Percentiles rank a stretch among this genome's conserved stretches.
Evolutionary conservation across 2,888 invertebrate species (phyloP).

Genomic region (Brachynemurus nebulosus): DNA sequence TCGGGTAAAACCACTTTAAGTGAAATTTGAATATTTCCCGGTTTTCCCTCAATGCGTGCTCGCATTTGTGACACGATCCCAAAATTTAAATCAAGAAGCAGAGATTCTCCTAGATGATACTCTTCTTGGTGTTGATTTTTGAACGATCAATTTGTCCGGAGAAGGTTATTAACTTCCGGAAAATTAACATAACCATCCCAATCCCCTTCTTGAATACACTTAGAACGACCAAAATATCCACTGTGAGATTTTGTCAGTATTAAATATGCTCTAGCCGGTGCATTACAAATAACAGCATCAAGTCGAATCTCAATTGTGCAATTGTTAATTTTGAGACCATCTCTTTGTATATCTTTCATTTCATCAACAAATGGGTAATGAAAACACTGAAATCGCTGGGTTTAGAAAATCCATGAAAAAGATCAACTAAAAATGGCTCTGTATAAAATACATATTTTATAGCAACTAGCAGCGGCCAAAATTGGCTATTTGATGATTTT

Average conservation of each 20-base stretch:
- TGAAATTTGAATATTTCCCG: too few relatives aligned
- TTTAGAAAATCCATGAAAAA: conserved; percentile 16
- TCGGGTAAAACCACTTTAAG: too few relatives aligned
- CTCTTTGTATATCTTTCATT: conserved; percentile 6
- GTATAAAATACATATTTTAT: conserved; percentile 8
- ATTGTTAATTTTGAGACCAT: neutral
- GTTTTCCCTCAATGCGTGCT: too few relatives aligned
- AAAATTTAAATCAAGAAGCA: conserved; percentile 14
- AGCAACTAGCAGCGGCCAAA: conserved; percentile 19
- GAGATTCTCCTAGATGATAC: conserved; percentile 15
- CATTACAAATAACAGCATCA: conserved; percentile 19
- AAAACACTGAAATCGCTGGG: conserved; percentile 16
- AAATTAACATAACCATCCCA: conserved; percentile 8
- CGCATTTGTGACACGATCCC: conserved; percentile 16
- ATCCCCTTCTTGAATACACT: conserved; percentile 19
- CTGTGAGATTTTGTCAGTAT: conserved; percentile 17
- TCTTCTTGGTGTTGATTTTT: conserved; percentile 12
- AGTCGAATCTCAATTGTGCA: conserved; percentile 2
- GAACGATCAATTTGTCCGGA: conserved; percentile 13
- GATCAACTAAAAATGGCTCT: conserved; percentile 12
- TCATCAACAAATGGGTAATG: conserved; percentile 18
- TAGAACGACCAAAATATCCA: conserved; percentile 20
- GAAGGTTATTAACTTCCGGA: conserved; percentile 7
- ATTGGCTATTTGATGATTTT: conserved; percentile 18
- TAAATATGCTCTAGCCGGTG: conserved; percentile 19